phyloP scores from a whole-genome alignment of 2,797 vertebrate species.

The Liparis tanakae region DNA sequence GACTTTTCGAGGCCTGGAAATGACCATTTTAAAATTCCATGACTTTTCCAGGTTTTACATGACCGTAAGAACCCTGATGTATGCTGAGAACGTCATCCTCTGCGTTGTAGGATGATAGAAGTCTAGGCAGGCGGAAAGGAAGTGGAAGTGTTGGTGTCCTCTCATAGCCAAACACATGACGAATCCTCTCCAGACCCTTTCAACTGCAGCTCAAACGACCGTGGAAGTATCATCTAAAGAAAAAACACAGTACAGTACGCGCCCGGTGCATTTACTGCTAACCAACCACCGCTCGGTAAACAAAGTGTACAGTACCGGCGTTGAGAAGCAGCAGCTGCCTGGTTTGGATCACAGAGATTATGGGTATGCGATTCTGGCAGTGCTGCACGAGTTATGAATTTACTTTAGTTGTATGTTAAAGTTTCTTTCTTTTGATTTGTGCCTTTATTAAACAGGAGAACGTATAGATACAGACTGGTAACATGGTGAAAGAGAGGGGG shows the following conservation, averaged over 20 bases:
- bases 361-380: not conserved
- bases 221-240: not conserved
- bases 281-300: conserved; percentile 17
- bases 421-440: not conserved
- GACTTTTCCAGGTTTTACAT: no score
- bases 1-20: no score
- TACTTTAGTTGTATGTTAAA: not conserved
- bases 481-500: not conserved
- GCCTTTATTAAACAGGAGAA: not conserved
- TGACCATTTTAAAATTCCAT: no score
- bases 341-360: not conserved
- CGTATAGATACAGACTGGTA: conserved; percentile 1
- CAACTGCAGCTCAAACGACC: conserved; percentile 27
- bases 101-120: not conserved
- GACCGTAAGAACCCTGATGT: no score
- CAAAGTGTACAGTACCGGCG: not conserved
- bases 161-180: conserved; percentile 6
- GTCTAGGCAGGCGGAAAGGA: conserved; percentile 15
- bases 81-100: not conserved
- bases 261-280: not conserved
- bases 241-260: not conserved
- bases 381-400: not conserved
- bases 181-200: not conserved
- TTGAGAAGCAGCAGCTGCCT: not conserved
- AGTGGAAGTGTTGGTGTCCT: conserved; percentile 49